These are phyloP conservation scores for Gadus chalcogrammus DNA, from an alignment of 2,113 vertebrate species.

Conservation along the genomic window DNA sequence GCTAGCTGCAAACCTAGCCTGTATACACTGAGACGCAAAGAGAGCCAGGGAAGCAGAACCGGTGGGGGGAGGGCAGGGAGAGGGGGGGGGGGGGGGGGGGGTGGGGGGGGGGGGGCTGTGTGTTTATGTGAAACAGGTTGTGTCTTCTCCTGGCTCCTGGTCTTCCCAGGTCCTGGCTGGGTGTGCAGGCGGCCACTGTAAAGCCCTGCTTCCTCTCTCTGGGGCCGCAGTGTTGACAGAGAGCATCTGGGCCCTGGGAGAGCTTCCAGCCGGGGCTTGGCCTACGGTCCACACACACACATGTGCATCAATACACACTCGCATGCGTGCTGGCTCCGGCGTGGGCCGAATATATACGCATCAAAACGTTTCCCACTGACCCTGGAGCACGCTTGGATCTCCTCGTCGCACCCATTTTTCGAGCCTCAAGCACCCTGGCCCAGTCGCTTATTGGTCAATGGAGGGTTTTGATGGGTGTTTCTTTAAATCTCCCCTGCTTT, in stretches of 20 bases:
- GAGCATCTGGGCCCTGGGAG: conserved; percentile 75
- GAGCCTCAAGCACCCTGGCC: conserved; percentile 30
- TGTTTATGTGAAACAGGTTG: conserved; percentile 69
- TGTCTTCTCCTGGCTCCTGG: conserved; percentile 62
- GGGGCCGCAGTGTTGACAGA: conserved; percentile 76
- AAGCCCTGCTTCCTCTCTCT: conserved; percentile 73
- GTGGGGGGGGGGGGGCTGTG: conserved; percentile 65
- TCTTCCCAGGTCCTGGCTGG: conserved; percentile 66
- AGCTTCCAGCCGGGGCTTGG: conserved; percentile 61
- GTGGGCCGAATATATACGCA: conserved; percentile 7
- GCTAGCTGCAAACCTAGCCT: conserved; percentile 29
- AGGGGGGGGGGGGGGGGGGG: conserved; percentile 64
- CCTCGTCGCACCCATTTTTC: not conserved
- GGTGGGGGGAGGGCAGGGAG: conserved; percentile 57
- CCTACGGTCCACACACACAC: conserved; percentile 33
- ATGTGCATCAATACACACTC: not conserved
- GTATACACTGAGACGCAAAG: conserved; percentile 22
- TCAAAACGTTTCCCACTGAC: conserved; percentile 13
- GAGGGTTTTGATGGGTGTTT: conserved; percentile 59
- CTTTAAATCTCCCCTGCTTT: conserved; percentile 59
- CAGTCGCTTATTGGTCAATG: conserved; percentile 54
- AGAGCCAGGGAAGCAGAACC: conserved; percentile 50
- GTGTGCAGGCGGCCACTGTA: conserved; percentile 67
- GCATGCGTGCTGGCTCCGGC: conserved; percentile 7
- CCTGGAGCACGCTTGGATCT: conserved; percentile 1